A percentile compares a stretch with the other conserved stretches of the same genome.
Conservation (phyloP, 2,888 invertebrate species). For the Hirtodrosophila duncani region DNA sequence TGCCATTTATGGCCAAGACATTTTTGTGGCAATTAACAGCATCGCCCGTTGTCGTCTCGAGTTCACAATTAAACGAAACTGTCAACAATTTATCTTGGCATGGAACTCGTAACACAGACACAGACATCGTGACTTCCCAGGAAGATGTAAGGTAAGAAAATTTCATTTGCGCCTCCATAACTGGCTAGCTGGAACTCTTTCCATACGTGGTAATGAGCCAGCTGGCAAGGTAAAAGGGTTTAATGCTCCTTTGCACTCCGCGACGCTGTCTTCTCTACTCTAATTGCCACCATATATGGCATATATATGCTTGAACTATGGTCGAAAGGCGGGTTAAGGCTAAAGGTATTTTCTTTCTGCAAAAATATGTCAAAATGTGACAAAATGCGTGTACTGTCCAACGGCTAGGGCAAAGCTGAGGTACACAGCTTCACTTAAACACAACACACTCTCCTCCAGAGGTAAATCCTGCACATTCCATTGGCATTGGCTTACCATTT, state of each 20-base stretch:
- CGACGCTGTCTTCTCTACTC: conserved; percentile 38
- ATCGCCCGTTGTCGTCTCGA: conserved; percentile 20
- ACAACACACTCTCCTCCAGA: neutral
- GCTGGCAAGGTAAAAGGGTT: conserved; percentile 64
- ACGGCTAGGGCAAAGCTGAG: neutral
- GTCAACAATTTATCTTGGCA: conserved; percentile 73
- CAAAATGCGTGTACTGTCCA: conserved; percentile 62
- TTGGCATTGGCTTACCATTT: conserved; percentile 43
- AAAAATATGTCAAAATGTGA: conserved; percentile 72
- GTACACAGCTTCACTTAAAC: neutral
- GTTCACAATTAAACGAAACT: conserved; percentile 63
- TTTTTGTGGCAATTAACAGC: conserved; percentile 67
- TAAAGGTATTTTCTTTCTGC: conserved; percentile 43
- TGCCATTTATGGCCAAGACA: conserved; percentile 47
- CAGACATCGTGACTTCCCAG: conserved; percentile 60
- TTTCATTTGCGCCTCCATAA: conserved; percentile 77
- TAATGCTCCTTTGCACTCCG: conserved; percentile 1
- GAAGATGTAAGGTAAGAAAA: conserved; percentile 48
- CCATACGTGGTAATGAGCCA: conserved; percentile 37
- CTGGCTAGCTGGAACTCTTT: conserved; percentile 43
- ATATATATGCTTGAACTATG: conserved; percentile 28
- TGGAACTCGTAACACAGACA: conserved; percentile 24
- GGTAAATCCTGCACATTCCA: conserved; percentile 41
- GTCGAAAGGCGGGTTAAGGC: conserved; percentile 21
- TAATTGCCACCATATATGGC: conserved; percentile 75